These are phyloP conservation scores for Diglossa brunneiventris DNA, from an alignment of 2,113 vertebrate species.

Conservation along the genomic window DNA sequence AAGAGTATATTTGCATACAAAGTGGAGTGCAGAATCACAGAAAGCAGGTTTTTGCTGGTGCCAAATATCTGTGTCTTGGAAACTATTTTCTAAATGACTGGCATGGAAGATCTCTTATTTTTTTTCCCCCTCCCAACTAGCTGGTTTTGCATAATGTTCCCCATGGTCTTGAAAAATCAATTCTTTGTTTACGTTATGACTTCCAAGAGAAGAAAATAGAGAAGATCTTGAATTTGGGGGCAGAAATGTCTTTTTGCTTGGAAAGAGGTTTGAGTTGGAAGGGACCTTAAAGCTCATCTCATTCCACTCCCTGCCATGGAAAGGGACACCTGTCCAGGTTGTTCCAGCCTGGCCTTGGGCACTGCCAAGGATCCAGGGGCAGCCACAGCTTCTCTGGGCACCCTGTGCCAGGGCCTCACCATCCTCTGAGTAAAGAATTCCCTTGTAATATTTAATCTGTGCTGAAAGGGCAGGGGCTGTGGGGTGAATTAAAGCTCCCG, in stretches of 20 bases:
- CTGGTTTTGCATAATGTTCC: not conserved
- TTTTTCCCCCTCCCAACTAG: not conserved
- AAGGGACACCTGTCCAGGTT: not conserved
- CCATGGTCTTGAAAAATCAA: not conserved
- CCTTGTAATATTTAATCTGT: not conserved
- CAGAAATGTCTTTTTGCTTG: not conserved
- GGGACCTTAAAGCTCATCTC: not conserved
- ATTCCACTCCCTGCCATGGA: not conserved
- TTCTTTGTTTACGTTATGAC: not conserved
- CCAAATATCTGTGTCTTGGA: not conserved
- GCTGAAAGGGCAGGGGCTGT: not conserved
- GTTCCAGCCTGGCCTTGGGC: not conserved
- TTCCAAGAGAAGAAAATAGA: not conserved
- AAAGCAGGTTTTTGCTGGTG: not conserved
- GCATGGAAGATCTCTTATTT: not conserved
- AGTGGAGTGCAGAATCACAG: not conserved
- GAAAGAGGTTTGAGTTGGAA: not conserved
- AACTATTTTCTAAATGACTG: constrained; percentile 11
- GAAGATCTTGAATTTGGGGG: not conserved
- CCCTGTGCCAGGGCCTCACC: not conserved
- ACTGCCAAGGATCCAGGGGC: not conserved
- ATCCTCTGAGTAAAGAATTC: not conserved
- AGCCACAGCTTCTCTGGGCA: not conserved
- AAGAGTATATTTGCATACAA: not conserved
- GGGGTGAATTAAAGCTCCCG: not conserved